Conservation (phyloP, 2,113 vertebrate species). For the Thalassarche chlororhynchos region DNA sequence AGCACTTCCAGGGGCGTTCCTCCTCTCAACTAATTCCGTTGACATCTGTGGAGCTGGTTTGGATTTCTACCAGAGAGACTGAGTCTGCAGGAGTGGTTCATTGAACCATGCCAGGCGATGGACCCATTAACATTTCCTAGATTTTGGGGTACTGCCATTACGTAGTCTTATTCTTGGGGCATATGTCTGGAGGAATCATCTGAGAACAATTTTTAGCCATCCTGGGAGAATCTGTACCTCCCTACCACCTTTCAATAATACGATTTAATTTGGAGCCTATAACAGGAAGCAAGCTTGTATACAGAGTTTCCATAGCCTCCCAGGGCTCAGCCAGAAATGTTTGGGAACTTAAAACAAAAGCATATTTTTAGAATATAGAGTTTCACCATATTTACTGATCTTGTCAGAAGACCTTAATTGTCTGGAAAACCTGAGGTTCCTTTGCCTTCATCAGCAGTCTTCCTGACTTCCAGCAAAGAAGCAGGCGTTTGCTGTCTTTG, state of each 20-base stretch:
- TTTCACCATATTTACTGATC: constrained; percentile 48
- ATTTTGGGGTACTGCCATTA: background rate
- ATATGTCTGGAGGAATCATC: background rate
- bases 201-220: background rate
- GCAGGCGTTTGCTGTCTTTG: background rate
- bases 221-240: background rate
- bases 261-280: constrained; percentile 6
- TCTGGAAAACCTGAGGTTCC: constrained; percentile 30
- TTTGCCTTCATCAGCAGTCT: background rate
- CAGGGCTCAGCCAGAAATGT: background rate
- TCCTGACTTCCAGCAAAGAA: background rate
- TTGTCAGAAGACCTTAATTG: constrained; percentile 31
- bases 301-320: constrained; percentile 18
- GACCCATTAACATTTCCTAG: background rate
- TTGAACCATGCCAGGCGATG: background rate
- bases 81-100: background rate
- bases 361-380: constrained; percentile 29
- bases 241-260: background rate
- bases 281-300: constrained; percentile 42
- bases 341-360: constrained; percentile 55
- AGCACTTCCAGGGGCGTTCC: background rate
- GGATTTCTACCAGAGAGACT: background rate
- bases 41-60: background rate
- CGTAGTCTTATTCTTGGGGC: background rate
- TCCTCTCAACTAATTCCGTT: background rate